A percentile compares a stretch with the other conserved stretches of the same genome.
phyloP scores from a whole-genome alignment of 2,888 invertebrate species.

The Neelides folsomi region DNA sequence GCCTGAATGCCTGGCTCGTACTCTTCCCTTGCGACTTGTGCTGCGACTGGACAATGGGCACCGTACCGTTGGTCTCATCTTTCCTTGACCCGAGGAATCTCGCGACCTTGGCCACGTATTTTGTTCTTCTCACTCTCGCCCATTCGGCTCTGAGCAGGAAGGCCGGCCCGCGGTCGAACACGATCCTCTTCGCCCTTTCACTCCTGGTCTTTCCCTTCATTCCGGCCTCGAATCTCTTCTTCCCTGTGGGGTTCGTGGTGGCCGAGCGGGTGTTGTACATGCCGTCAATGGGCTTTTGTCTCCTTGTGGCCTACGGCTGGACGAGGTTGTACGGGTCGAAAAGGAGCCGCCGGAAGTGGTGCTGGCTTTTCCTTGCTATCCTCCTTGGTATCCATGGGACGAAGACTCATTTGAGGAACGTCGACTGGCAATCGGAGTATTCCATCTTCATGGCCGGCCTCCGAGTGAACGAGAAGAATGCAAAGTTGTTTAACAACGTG shows the following conservation, averaged over 20 bases:
- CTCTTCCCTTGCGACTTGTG: slow-evolving; percentile 74
- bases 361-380: slow-evolving; percentile 49
- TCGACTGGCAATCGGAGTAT: slow-evolving; percentile 88
- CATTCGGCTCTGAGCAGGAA: slow-evolving; percentile 37
- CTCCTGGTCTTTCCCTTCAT: slow-evolving; percentile 80
- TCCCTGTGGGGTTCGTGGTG: slow-evolving; percentile 93
- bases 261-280: slow-evolving; percentile 91
- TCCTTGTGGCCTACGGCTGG: slow-evolving; percentile 79
- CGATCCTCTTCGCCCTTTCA: slow-evolving; percentile 48
- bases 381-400: slow-evolving; percentile 64
- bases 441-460: slow-evolving; percentile 86
- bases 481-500: slow-evolving; percentile 92
- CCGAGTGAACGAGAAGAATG: slow-evolving; percentile 72
- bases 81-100: slow-evolving; percentile 68
- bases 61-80: slow-evolving; percentile 69
- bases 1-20: slow-evolving; percentile 79
- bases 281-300: slow-evolving; percentile 94
- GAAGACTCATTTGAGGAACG: slow-evolving; percentile 76
- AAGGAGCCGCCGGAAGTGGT: slow-evolving; percentile 42
- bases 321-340: slow-evolving; percentile 50
- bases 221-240: slow-evolving; percentile 92
- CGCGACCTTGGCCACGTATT: slow-evolving; percentile 57
- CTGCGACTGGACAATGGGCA: slow-evolving; percentile 99
- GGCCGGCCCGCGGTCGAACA: slow-evolving; percentile 44
- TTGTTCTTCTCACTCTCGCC: slow-evolving; percentile 37